Base-by-base conservation (phyloP, 1,140 invertebrate genomes). In the Microplitis mediator region DNA sequence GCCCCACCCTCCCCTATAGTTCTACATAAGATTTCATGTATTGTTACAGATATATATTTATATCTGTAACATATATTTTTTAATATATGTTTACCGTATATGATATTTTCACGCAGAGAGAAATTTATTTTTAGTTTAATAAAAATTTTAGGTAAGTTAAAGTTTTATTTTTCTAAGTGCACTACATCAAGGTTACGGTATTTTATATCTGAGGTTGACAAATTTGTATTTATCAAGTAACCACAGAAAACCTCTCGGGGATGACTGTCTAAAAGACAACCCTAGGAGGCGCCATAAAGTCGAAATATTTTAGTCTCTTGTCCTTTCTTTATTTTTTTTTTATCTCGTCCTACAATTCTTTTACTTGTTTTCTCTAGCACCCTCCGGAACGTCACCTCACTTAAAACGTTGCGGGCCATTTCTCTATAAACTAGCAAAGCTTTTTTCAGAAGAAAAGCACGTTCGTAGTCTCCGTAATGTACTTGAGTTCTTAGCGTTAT, bases 281-380 rank as follows among this genome's bases (percentile, higher is more conserved):
- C 34, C 16, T 54, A 64, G 54, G 52, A 74, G 78, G 77, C 77
- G 78, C 76, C 77, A 52, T 31, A 56, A 52, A 71, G 77, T 63
- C 77, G 78, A 74, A 69, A 60, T 51, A 68, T 68, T 32, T 63
- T 63, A 60, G 35, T 32, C 50, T 61, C 52, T 34, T 62, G 45
- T 56, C 32, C 36, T 51, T 72, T 23, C 32, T n/a, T 39, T 50
- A 23, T 23, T 23, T 23, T 16, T 68, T 54, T 61, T 51, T 23
- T 63, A 16, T 16, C 52, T 63, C 68, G 62, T 9, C 52, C 23
- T 69, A 69, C 65, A 63, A 71, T 67, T 68, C 64, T 64, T 71
- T 32, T 45, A 45, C 65, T 73, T 61, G 45, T 39, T 70, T 73
- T 66, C 74, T 72, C 65, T 71, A 71, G 60, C 9, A 65, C 61